phyloP scores from a whole-genome alignment of 2,888 invertebrate genomes.

The Agrochola lota region DNA sequence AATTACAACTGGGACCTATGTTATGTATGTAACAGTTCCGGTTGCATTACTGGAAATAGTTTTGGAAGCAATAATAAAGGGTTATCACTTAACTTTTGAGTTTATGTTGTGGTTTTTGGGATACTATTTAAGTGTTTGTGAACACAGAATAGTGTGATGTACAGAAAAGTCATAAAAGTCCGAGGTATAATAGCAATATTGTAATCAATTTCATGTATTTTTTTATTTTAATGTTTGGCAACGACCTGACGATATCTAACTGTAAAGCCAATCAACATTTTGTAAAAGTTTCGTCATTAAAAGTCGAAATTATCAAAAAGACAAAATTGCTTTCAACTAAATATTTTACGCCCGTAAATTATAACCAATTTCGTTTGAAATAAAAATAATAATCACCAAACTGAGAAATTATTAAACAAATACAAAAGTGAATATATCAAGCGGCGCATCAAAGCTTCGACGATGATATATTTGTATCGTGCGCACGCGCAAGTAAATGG shows the following conservation, averaged over 20 bases:
- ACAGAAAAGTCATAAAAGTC: background rate
- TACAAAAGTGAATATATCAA: conserved; percentile 74
- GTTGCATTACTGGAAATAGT: conserved; percentile 68
- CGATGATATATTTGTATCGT: conserved; percentile 79
- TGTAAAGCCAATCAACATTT: background rate
- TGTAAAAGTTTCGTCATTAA: conserved; percentile 12
- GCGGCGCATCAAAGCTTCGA: conserved; percentile 74
- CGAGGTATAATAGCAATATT: background rate
- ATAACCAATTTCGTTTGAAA: conserved; percentile 60
- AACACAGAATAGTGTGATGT: background rate
- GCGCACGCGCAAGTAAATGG: conserved; percentile 80
- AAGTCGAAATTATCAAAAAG: conserved; percentile 17
- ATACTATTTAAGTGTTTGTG: conserved; percentile 19
- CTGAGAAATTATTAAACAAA: conserved; percentile 72
- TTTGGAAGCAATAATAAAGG: conserved; percentile 71
- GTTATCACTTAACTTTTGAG: conserved; percentile 65
- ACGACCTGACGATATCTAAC: background rate
- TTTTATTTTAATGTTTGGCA: background rate
- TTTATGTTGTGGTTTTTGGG: conserved; percentile 60
- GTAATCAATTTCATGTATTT: background rate
- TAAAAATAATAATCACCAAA: conserved; percentile 63
- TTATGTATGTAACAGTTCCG: conserved; percentile 62
- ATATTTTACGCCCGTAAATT: conserved; percentile 58
- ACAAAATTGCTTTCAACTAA: conserved; percentile 35
- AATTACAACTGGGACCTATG: conserved; percentile 61